Base-by-base conservation (phyloP, 2,113 vertebrate genomes). In the Nothobranchius furzeri region DNA sequence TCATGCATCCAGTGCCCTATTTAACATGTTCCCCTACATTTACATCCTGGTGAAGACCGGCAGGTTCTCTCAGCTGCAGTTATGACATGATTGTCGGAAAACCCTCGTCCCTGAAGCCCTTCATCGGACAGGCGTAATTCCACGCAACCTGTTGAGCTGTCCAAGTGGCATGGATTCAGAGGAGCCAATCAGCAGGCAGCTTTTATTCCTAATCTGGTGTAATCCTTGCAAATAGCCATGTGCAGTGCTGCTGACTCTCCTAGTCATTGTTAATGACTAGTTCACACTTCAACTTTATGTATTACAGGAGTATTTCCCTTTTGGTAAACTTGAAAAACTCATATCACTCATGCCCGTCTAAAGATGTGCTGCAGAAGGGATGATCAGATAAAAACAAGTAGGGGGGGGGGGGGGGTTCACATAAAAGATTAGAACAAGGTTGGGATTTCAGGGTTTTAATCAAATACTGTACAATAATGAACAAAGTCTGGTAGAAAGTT, bases 381-480 rank as follows among this genome's bases (percentile, higher is more conserved):
- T 4, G 30, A 53, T 52, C 8, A 49, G 14, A 65, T 46, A 65
- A 46, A 9, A 69, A 25, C 9, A 36, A 42, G 12, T 45, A 12
- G 51, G 30, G 30, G 30, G 30, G 30, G 2, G 1, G 30, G 2
- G 1, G 30, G 30, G 2, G 1, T 1, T 20, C 25, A 11, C 14
- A 17, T 9, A 7, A 42, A 7, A 10, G 17, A 50, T 10, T 9
- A 50, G 0, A 57, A 58, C 7, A 11, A 58, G 9, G 37, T 20
- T 24, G 11, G 55, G 37, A 24, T 50, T 64, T 59, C 50, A 57
- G 76, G 46, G 62, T 83, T 91, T 91, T 88, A 85, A 59, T 81
- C 68, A 81, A 86, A 90, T 75, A 78, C 78, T 84, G 76, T 89
- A 86, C 83, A 88, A 83, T 76, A 69, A 84, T 68, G 49, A 65